These are phyloP conservation scores for Coboldia fuscipes DNA, from an alignment of 1,140 invertebrate species.

Conservation along the genomic window DNA sequence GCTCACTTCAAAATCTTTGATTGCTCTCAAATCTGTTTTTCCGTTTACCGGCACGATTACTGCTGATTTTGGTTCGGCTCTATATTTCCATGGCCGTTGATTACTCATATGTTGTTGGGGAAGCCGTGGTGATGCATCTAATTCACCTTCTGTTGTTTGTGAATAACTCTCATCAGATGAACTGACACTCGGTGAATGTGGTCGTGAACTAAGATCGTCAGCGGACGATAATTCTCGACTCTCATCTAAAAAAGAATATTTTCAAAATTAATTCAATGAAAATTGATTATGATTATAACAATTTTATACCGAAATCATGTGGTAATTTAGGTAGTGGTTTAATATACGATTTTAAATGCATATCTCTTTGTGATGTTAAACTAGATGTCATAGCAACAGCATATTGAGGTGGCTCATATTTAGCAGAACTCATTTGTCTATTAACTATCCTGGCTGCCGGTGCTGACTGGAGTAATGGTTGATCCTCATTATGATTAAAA, in stretches of 20 bases:
- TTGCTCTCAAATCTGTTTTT: slow-evolving; percentile 12
- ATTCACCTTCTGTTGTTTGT: slow-evolving; percentile 30
- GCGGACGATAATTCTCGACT: slow-evolving; percentile 36
- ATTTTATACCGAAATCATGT: slow-evolving; percentile 9
- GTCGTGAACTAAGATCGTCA: slow-evolving; percentile 55
- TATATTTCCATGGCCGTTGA: background rate
- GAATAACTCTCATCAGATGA: slow-evolving; percentile 64
- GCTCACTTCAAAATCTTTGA: slow-evolving; percentile 18
- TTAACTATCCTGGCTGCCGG: slow-evolving; percentile 20
- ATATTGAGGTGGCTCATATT: slow-evolving; percentile 24
- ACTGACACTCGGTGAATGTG: slow-evolving; percentile 53
- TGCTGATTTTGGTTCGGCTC: slow-evolving; percentile 4
- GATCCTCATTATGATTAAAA: slow-evolving; percentile 40
- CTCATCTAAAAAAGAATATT: slow-evolving; percentile 24
- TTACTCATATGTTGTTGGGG: background rate
- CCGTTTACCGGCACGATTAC: slow-evolving; percentile 21
- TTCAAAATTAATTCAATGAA: slow-evolving; percentile 13
- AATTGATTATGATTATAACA: background rate
- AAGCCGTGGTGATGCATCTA: background rate
- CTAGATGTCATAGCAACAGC: no score
- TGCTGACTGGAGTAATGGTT: slow-evolving; percentile 36
- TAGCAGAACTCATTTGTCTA: slow-evolving; percentile 18
- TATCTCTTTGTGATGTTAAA: slow-evolving; percentile 28
- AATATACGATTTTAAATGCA: slow-evolving; percentile 25
- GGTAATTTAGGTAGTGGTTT: slow-evolving; percentile 33